Evolutionary conservation across 2,888 invertebrate species (phyloP).

Genomic region (Cephus sareptanus): DNA sequence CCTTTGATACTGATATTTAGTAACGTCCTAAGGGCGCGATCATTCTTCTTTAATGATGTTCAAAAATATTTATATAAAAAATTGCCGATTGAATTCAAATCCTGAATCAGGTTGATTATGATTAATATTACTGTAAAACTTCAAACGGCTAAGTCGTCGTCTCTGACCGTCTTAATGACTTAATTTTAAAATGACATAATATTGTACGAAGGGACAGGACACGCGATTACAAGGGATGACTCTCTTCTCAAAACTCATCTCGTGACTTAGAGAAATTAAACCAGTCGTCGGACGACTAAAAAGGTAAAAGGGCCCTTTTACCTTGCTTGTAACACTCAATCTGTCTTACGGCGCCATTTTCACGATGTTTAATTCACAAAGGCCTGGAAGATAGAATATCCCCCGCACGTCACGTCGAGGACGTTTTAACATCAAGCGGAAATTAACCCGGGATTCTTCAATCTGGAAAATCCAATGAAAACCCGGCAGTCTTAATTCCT

Average conservation of each 20-base stretch:
- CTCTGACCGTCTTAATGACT: slow-evolving; percentile 16
- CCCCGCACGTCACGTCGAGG: background rate
- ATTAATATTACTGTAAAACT: background rate
- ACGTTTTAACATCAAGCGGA: background rate
- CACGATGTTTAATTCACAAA: background rate
- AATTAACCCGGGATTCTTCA: background rate
- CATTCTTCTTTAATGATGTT: background rate
- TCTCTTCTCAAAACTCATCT: background rate
- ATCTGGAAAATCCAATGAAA: background rate
- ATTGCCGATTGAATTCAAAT: background rate
- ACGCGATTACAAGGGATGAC: slow-evolving; percentile 10
- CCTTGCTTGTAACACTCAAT: background rate
- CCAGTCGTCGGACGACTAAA: background rate
- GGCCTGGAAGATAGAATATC: background rate
- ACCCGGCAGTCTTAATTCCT: background rate
- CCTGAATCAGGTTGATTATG: background rate
- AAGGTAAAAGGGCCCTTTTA: background rate
- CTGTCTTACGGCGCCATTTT: background rate
- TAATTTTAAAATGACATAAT: slow-evolving; percentile 17
- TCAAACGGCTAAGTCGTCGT: background rate
- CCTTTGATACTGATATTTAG: background rate
- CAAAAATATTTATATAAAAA: background rate
- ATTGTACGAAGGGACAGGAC: slow-evolving; percentile 11
- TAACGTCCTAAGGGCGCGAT: background rate
- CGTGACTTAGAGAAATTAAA: background rate